A percentile compares a stretch with the other conserved stretches of the same genome.
Conservation (phyloP, 2,113 vertebrate genomes). For the Clarias macrocephalus region DNA sequence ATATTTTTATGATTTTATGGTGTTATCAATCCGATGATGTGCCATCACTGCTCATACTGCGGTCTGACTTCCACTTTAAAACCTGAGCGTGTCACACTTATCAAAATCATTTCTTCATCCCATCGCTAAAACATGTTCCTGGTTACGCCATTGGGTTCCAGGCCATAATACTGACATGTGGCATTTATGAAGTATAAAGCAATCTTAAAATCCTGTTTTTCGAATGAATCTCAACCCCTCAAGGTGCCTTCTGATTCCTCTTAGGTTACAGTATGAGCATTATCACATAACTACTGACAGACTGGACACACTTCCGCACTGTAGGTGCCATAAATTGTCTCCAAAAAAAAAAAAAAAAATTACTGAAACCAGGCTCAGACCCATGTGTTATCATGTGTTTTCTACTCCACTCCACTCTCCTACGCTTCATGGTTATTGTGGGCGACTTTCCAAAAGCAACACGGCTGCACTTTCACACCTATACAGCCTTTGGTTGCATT, state of each 20-base stretch:
- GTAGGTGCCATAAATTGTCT: background rate
- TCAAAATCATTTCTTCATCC: background rate
- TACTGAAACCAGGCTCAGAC: background rate
- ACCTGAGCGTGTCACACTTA: background rate
- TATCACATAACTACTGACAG: background rate
- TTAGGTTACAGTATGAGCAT: background rate
- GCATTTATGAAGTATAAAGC: background rate
- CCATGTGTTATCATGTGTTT: background rate
- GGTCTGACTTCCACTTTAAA: background rate
- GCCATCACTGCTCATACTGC: background rate
- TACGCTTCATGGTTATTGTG: background rate
- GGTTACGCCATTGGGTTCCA: background rate
- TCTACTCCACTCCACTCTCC: background rate
- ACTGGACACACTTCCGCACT: background rate
- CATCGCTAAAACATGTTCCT: background rate
- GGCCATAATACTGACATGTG: background rate
- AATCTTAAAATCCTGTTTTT: background rate
- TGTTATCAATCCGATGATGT: background rate
- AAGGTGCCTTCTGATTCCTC: background rate
- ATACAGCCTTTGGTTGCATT: constrained; percentile 7
- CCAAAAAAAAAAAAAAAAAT: background rate
- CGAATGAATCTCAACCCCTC: background rate
- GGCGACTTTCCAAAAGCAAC: background rate
- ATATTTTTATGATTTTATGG: background rate
- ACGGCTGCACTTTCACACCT: background rate